These are phyloP conservation scores for Otolemur crassicaudatus DNA, from an alignment of 2,797 vertebrate species.

Conservation along the genomic window DNA sequence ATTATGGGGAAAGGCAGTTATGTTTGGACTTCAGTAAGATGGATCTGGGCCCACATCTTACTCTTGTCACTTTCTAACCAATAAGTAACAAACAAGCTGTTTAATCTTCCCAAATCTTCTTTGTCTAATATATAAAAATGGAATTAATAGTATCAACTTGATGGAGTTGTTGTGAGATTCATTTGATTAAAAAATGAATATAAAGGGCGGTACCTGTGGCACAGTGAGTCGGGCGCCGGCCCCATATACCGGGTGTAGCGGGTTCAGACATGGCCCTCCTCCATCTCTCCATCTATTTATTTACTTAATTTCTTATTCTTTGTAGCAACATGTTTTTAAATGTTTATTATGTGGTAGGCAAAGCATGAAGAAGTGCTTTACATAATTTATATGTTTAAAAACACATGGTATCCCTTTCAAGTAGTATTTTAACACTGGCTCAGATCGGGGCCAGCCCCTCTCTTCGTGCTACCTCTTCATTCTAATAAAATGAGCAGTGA, in stretches of 20 bases:
- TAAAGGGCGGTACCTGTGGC: no score
- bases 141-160: not conserved
- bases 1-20: not conserved
- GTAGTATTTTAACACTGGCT: not conserved
- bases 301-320: not conserved
- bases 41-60: not conserved
- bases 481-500: not conserved
- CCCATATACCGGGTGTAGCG: no score
- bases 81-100: not conserved
- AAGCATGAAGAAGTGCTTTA: not conserved
- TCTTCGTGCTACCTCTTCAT: not conserved
- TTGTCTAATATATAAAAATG: not conserved
- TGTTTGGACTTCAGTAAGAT: not conserved
- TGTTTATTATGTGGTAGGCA: not conserved
- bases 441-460: no score
- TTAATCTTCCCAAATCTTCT: not conserved
- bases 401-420: not conserved
- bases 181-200: not conserved
- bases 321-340: not conserved
- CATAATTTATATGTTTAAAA: not conserved
- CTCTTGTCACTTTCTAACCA: not conserved
- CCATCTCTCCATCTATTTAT: not conserved
- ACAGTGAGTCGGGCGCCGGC: no score
- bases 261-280: no score
- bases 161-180: not conserved